Percentiles rank a stretch among this genome's conserved stretches.
Evolutionary conservation across 2,113 vertebrate species (phyloP).

Genomic region (Tautogolabrus adspersus): DNA sequence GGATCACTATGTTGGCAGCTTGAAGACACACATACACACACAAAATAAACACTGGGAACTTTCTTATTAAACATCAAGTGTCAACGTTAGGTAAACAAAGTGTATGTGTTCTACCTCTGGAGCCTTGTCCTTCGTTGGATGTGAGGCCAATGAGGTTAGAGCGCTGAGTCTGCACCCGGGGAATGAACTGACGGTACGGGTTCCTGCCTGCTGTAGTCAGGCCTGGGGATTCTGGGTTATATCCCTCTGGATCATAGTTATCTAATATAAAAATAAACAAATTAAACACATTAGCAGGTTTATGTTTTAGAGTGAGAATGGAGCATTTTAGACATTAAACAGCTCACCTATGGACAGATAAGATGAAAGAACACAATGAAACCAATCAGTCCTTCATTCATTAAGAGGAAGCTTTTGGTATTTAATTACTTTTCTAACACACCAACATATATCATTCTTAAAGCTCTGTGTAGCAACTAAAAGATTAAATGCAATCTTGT

Average conservation of each 20-base stretch:
- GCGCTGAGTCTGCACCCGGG: constrained; percentile 94
- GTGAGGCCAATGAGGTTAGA: constrained; percentile 98
- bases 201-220: constrained; percentile 93
- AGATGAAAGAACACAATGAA: background rate
- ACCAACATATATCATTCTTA: too few species aligned
- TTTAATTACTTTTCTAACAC: too few species aligned
- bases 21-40: constrained; percentile 34
- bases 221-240: constrained; percentile 99
- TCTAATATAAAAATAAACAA: constrained; percentile 77
- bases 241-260: constrained; percentile 97
- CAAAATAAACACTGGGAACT: background rate
- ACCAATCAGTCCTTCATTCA: too few species aligned
- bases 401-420: background rate
- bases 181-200: constrained; percentile 95
- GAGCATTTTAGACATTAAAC: background rate
- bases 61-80: background rate
- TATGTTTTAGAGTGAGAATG: background rate
- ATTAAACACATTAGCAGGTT: background rate
- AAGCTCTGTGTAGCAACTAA: too few species aligned
- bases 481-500: too few species aligned
- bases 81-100: background rate
- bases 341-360: too few species aligned
- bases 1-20: constrained; percentile 97
- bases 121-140: constrained; percentile 90
- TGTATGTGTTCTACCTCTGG: constrained; percentile 86